These are phyloP conservation scores for Aplocera efformata DNA, from an alignment of 2,888 invertebrate genomes.

Conservation along the genomic window DNA sequence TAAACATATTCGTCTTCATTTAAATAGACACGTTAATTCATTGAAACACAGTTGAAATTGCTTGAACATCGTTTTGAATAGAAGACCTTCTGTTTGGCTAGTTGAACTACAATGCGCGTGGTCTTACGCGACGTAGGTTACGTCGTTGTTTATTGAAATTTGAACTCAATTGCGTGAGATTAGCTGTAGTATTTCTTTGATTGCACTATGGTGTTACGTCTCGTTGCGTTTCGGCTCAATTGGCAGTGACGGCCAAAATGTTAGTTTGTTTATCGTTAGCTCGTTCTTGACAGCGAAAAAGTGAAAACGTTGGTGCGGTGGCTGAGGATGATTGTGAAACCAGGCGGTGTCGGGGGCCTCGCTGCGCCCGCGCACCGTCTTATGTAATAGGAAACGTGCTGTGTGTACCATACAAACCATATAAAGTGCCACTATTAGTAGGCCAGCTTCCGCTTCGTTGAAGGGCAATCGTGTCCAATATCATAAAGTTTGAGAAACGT, in stretches of 20 bases:
- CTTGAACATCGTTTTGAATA: constrained; percentile 28
- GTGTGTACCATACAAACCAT: constrained; percentile 35
- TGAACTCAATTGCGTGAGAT: constrained; percentile 44
- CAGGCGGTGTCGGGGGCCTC: constrained; percentile 56
- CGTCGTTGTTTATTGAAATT: constrained; percentile 43
- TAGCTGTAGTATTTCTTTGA: constrained; percentile 44
- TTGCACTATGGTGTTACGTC: constrained; percentile 38
- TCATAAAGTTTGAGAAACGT: constrained; percentile 21
- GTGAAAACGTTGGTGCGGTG: constrained; percentile 74
- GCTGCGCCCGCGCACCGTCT: constrained; percentile 44
- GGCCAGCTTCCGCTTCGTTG: constrained; percentile 27
- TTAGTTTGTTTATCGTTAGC: constrained; percentile 78
- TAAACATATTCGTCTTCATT: constrained; percentile 34
- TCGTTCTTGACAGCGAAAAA: constrained; percentile 81
- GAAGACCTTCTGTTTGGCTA: constrained; percentile 56
- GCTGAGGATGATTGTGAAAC: constrained; percentile 72
- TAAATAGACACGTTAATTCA: constrained; percentile 44
- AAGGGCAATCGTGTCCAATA: constrained; percentile 19
- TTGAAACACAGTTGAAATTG: constrained; percentile 52
- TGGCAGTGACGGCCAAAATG: constrained; percentile 75
- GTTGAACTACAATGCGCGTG: constrained; percentile 46
- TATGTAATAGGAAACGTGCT: constrained; percentile 64
- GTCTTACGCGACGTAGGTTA: constrained; percentile 46
- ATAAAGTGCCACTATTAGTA: constrained; percentile 29
- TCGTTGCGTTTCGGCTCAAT: constrained; percentile 37